Evolutionary conservation across 2,113 vertebrate genomes (phyloP).

Genomic region (Apaloderma vittatum): DNA sequence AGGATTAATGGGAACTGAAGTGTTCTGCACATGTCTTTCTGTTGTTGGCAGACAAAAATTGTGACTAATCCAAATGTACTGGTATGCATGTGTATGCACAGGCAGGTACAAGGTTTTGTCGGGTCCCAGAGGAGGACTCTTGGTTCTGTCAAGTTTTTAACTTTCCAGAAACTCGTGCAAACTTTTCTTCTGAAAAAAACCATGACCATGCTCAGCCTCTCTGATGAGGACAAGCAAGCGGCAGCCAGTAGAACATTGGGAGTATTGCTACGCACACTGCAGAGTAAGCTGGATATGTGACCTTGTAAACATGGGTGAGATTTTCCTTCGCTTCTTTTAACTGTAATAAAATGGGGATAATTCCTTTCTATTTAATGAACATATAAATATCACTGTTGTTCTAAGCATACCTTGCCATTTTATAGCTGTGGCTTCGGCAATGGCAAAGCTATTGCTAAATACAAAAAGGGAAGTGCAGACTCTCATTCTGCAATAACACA

Average conservation of each 20-base stretch:
- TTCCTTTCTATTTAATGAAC: neutral
- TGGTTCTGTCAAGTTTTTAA: neutral
- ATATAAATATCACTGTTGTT: neutral
- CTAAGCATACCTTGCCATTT: neutral
- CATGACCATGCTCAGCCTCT: neutral
- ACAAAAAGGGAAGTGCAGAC: neutral
- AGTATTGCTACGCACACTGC: neutral
- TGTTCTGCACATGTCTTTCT: neutral
- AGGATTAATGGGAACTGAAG: neutral
- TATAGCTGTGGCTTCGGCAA: neutral
- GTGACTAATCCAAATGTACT: neutral
- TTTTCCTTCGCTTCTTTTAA: neutral
- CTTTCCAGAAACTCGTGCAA: neutral
- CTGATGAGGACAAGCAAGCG: neutral
- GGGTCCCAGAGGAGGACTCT: neutral
- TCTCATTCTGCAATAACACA: neutral
- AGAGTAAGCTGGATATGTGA: neutral
- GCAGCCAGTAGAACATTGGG: neutral
- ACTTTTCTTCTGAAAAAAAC: neutral
- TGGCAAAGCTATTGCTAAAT: neutral
- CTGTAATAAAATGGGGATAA: neutral
- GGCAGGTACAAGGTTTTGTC: neutral
- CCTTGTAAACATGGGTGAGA: neutral
- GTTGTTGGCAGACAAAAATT: neutral
- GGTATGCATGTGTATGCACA: neutral